Conservation (phyloP, 2,113 vertebrate species). For the Tichodroma muraria region DNA sequence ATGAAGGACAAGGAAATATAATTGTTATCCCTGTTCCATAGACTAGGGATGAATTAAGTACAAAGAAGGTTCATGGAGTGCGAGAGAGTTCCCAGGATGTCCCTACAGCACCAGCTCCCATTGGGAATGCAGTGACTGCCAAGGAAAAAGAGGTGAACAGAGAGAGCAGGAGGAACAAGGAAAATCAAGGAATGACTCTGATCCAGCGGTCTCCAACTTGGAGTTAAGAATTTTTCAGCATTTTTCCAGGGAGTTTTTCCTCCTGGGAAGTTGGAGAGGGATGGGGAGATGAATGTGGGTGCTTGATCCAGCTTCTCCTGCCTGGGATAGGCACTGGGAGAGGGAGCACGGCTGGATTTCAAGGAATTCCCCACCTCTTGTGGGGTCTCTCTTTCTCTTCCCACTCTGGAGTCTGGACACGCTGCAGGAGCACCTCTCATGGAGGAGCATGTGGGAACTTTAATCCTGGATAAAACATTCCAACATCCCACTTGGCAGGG, state of each 20-base stretch:
- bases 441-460: fast-evolving
- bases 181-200: not conserved
- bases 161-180: not conserved
- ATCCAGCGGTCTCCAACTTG: not conserved
- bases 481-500: not conserved
- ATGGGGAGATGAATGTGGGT: not conserved
- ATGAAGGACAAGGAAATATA: not conserved
- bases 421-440: not conserved
- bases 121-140: not conserved
- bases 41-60: not conserved
- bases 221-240: not conserved
- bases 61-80: not conserved
- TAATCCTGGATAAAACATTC: not conserved
- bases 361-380: not conserved
- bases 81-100: not conserved
- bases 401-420: fast-evolving
- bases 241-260: not conserved
- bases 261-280: not conserved
- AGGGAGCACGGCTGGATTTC: not conserved
- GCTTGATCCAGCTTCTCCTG: not conserved
- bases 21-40: not conserved
- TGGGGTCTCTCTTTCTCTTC: not conserved
- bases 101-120: not conserved
- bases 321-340: not conserved
- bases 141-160: not conserved